Conservation (phyloP, 2,888 invertebrate genomes). For the Clistopyga incitator region DNA sequence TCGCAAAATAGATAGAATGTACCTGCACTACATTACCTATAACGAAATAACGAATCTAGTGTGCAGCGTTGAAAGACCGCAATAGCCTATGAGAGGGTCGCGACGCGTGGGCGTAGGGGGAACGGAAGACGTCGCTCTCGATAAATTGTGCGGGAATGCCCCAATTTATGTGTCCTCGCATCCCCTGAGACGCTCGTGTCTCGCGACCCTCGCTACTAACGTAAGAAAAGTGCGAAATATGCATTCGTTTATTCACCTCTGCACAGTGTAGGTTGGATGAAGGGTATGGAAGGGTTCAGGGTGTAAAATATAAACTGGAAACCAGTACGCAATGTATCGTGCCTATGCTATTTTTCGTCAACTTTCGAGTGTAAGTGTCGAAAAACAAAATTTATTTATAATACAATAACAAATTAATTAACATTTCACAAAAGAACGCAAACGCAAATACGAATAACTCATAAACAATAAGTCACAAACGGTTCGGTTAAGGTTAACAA, state of each 20-base stretch:
- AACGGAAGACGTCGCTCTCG: slow-evolving; percentile 6
- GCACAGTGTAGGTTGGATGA: neutral
- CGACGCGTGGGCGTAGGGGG: neutral
- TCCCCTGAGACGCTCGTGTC: neutral
- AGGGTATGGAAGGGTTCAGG: neutral
- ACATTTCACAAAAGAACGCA: too few species aligned
- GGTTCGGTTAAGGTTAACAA: too few species aligned
- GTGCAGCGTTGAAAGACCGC: neutral
- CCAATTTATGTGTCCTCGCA: slow-evolving; percentile 32
- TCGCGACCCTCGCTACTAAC: neutral
- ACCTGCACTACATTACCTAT: neutral
- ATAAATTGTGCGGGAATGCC: slow-evolving; percentile 28
- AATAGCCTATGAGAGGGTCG: slow-evolving; percentile 34
- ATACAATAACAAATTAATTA: too few species aligned
- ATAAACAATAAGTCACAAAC: too few species aligned
- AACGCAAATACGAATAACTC: too few species aligned
- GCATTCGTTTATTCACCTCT: neutral
- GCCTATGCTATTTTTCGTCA: neutral
- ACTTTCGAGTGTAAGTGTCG: neutral
- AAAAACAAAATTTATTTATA: too few species aligned
- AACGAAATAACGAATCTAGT: neutral
- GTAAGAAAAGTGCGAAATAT: neutral
- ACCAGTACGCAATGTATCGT: neutral
- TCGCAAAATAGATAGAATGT: neutral
- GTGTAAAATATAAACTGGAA: neutral